Conservation (phyloP, 1,140 invertebrate species). For the roundworm (Caenorhabditis elegans) region WBcel235 BX284603.4:9829001-9829500, state of each 20-base stretch:
- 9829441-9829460: background rate
- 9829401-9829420: background rate
- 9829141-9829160: background rate
- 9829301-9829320: background rate
- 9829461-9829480: background rate
- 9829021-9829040: background rate
- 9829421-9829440: background rate
- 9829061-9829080: background rate
- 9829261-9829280: too few species aligned
- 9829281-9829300: background rate
- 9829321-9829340: background rate
- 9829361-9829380: background rate
- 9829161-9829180: constrained; percentile 3
- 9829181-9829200: too few species aligned
- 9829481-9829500: background rate
- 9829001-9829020: background rate
- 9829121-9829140: background rate
- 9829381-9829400: background rate
- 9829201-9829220: background rate
- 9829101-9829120: background rate
- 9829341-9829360: background rate
- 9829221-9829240: background rate
- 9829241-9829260: background rate
- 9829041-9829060: background rate
- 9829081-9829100: background rate